Base-by-base conservation (phyloP, 2,113 vertebrate species). In the Bothrops jararaca region DNA sequence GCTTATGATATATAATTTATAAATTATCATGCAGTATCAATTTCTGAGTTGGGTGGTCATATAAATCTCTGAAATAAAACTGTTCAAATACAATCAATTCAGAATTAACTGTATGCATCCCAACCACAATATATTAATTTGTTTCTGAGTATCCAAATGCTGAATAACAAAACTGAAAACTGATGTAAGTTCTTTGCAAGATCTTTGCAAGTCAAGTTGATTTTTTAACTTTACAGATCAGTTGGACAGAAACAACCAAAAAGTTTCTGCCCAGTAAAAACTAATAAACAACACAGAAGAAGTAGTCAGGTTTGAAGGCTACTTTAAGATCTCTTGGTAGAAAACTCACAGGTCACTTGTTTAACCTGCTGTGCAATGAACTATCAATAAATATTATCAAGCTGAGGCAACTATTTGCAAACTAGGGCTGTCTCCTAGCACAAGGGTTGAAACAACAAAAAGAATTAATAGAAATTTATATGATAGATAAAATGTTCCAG, bases 261-360 rank as follows among this genome's bases (percentile, higher is more conserved):
- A 80, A 0, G 48, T 58, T n/a, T 74, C 58, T 94, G 58, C 39
- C 91, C 91, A 94, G 93, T 89, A 95, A 92, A 80, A 54, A 20
- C 89, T 93, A 95, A 69, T n/a, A 94, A 91, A 42, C 74, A 90
- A 64, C 3, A 91, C 94, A 89, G 93, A 94, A 96, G 94, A 96
- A 29, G 91, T 85, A 95, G 89, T 85, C 88, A 94, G 94, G 69
- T 34, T 91, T 34, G 26, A 95, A 85, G 85, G 53, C 29, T 93
- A 23, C 50, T 89, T 45, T 90, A 53, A 93, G 93, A 93, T 93
- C 56, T 92, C 89, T 89, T 89, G 24, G 89, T 91, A 45, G 50
- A 95, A 93, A 95, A 95, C 58, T 95, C 85, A 23, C 85, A 94
- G 60, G 90, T 50, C 93, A 90, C 50, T 91, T 48, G 90, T 95